Base-by-base conservation (phyloP, 2,113 vertebrate genomes). In the Tinamus guttatus region DNA sequence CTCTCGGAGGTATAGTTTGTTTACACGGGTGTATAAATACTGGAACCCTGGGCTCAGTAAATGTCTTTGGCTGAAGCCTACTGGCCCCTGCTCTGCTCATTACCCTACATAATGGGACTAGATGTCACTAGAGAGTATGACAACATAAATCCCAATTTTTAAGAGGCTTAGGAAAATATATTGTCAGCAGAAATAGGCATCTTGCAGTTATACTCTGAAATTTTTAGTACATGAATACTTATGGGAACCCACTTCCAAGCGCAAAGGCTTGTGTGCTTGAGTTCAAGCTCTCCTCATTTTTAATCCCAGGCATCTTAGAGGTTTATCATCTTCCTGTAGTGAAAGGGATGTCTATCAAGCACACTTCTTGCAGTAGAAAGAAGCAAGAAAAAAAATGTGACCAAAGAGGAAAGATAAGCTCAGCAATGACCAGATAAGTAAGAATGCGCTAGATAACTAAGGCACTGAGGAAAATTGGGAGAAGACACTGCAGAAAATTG, bases 401-500 rank as follows among this genome's bases (percentile, higher is more conserved):
- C 18, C 76, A 88, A 68, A 43, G 43, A 45, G 7, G 32, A 86
- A 81, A 77, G 87, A 90, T 85, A 87, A 90, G 34, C 40, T 34
- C 13, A 75, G 12, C 8, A 92, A 63, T 32, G 51, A 90, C 92
- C 69, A 92, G 89, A 75, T 91, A 94, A 86, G 20, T 51, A 34
- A 14, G 27, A 58, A 20, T 63, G 60, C 34, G 92, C 20, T 81
- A 76, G 90, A 90, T 93, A 95, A 68, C 51, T 71, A 78, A 82
- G 30, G 11, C 47, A 22, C 21, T 22, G 47, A 74, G 91, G 90
- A 91, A 25, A 73, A 64, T 88, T 90, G 96, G 82, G 73, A 60
- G 81, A 95, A 88, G 17, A 8, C 68, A 88, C 56, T 91, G 68
- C 22, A 88, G 56, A 92, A 95, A 91, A 81, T 49, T 64, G 9